Evolutionary conservation across 2,797 vertebrate genomes (phyloP).

Genomic region (Hydrophis major): DNA sequence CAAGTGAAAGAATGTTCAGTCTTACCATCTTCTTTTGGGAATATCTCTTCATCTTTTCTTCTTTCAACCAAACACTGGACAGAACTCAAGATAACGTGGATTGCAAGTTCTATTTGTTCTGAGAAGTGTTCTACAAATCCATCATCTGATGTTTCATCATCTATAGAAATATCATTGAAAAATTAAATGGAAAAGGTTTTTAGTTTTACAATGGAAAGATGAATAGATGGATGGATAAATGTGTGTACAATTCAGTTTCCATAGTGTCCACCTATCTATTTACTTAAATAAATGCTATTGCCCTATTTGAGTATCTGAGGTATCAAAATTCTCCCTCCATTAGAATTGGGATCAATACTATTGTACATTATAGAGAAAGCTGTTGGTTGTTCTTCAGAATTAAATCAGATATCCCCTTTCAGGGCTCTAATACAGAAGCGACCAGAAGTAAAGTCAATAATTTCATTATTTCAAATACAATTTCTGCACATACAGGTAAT

Average conservation of each 20-base stretch:
- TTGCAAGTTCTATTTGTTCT: conserved; percentile 81
- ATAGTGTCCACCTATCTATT: background rate
- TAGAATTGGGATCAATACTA: background rate
- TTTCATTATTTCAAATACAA: background rate
- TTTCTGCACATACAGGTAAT: background rate
- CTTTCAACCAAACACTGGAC: conserved; percentile 87
- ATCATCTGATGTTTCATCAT: conserved; percentile 61
- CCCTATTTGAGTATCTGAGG: background rate
- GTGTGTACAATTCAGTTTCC: background rate
- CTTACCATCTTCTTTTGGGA: conserved; percentile 67
- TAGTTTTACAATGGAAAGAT: background rate
- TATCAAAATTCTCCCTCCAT: background rate
- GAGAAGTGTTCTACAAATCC: conserved; percentile 80
- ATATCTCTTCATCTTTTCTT: conserved; percentile 57
- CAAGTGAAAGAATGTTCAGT: conserved; percentile 29
- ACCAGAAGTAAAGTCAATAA: background rate
- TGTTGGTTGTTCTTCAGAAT: background rate
- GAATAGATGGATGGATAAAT: background rate
- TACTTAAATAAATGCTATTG: background rate
- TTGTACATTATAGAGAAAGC: background rate
- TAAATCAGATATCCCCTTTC: background rate
- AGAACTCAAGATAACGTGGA: conserved; percentile 82
- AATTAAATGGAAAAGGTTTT: background rate
- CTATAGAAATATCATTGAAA: conserved; percentile 50
- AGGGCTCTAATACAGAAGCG: background rate